Base-by-base conservation (phyloP, 1,140 invertebrate genomes). In the Lasioglossum albipes region DNA sequence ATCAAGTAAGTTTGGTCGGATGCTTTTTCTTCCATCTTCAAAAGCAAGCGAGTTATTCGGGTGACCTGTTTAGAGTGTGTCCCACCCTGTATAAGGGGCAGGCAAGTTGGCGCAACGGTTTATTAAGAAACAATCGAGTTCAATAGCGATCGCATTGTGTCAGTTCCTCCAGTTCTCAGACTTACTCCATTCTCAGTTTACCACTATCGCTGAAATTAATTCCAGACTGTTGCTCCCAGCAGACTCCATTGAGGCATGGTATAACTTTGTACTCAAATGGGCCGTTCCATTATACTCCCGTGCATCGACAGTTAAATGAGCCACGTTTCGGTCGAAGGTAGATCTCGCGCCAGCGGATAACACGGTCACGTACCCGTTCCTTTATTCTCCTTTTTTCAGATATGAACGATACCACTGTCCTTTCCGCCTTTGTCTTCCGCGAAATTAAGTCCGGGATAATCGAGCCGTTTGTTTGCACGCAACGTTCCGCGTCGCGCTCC, bases 241-340 rank as follows among this genome's bases (percentile, higher is more conserved):
- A 64, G 45, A 66, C 64, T 78, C 61, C 69, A 79, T 59, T 74
- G 75, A 68, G 49, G 64, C 75, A 73, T 77, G 57, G 31, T 67
- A 68, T 68, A 82, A 84, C 70, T 84, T 82, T 65, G 62, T 77
- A 84, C 79, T 84, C 81, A 79, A 84, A 84, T 79, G 71, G 71
- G 41, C 67, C 71, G 54, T 84, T 83, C 67, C 76, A 75, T 84
- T 75, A 57, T 79, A 75, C 59, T 71, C 57, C 73, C 75, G 75
- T 75, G 82, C 71, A 82, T 74, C 69, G 70, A 73, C 75, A 74
- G 74, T 65, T 81, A 71, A 81, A 81, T 67, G 68, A 78, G 41
- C n/a, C 61, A 78, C 36, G 61, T 76, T 36, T 22, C 7, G 18
- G 16, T 18, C 20, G 31, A 65, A 61, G 61, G 12, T 27, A 12